Base-by-base conservation (phyloP, 2,797 vertebrate species). In the Halcyon chelicuti region DNA sequence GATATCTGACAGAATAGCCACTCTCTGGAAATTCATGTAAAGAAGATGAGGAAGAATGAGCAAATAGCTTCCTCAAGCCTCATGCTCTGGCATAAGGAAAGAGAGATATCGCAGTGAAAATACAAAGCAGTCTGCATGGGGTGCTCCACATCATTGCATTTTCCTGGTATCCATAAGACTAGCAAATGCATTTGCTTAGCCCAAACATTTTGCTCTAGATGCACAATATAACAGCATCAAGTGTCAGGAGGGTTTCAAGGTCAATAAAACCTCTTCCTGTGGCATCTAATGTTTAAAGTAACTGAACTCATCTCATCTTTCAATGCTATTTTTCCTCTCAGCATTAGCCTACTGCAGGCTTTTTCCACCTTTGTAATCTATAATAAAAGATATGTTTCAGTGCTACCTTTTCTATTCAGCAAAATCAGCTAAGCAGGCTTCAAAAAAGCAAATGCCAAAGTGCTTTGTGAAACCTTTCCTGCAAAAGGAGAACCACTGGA, bases 391-490 rank as follows among this genome's bases (percentile, higher is more conserved):
- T 68, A 82, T 29, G 25, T 94, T 94, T 86, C 86, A 88, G 74
- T 60, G 82, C 44, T 90, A 73, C 93, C 71, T 90, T 91, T 78
- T 86, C 52, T 51, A 86, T 96, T 95, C 93, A 94, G 55, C 79
- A 86, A 94, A 91, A 94, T 61, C 91, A 91, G 73, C 79, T 90
- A 93, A 96, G 91, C 71, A 86, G 80, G 65, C 67, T 95, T 90
- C 86, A 90, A 76, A 91, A 66, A 96, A 93, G 80, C 73, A 94
- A 95, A 95, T 85, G 71, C 91, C 92, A 88, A 91, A 85, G 60
- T 0, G 9, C 67, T 90, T 67, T 93, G 29, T 79, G 86, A 79
- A 94, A 79, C 29, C 57, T 52, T 79, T 72, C 44, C 67, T 79
- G 60, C 44, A 71, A 79, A 94, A 92, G 79, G 42, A 86, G 83